Percentiles rank a stretch among this genome's conserved stretches.
phyloP scores from a whole-genome alignment of 92 coral and sea anemone genomes.

The Galaxea fascicularis region DNA sequence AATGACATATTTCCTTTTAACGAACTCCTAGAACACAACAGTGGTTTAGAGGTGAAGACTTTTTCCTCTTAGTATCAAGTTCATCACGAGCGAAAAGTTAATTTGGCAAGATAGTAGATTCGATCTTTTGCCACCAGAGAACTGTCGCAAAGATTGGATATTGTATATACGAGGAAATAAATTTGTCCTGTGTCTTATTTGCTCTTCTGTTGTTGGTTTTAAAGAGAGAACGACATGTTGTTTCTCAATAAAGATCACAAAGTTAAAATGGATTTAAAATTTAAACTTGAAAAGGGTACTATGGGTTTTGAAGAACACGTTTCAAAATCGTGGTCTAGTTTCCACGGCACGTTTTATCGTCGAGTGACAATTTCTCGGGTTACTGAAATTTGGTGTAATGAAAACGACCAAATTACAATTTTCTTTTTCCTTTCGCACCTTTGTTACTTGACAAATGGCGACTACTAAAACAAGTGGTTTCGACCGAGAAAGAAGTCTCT shows the following conservation, averaged over 20 bases:
- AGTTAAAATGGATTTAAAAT: neutral
- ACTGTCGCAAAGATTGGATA: neutral
- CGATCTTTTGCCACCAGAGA: neutral
- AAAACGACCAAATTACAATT: neutral
- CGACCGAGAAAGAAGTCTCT: neutral
- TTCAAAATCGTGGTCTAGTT: neutral
- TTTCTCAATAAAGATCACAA: neutral
- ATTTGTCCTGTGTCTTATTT: conserved; percentile 19
- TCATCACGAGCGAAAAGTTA: conserved; percentile 23
- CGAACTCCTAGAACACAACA: conserved; percentile 16
- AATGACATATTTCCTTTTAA: conserved; percentile 42
- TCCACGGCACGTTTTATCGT: conserved; percentile 6
- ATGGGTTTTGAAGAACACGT: too few species aligned
- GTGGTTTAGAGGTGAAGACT: conserved; percentile 1
- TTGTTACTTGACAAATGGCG: neutral
- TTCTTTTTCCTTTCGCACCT: conserved; percentile 2
- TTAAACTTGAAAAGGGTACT: neutral
- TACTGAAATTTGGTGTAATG: neutral
- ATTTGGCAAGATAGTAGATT: conserved; percentile 13
- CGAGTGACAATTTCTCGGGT: neutral
- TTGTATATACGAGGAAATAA: neutral
- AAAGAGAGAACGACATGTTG: neutral
- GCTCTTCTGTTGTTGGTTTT: conserved; percentile 23
- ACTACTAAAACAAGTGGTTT: neutral
- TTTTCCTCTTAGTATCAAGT: conserved; percentile 38